Percentiles rank a stretch among this genome's conserved stretches.
Conservation (phyloP, 2,888 invertebrate species). For the Meteorus cinctellus region DNA sequence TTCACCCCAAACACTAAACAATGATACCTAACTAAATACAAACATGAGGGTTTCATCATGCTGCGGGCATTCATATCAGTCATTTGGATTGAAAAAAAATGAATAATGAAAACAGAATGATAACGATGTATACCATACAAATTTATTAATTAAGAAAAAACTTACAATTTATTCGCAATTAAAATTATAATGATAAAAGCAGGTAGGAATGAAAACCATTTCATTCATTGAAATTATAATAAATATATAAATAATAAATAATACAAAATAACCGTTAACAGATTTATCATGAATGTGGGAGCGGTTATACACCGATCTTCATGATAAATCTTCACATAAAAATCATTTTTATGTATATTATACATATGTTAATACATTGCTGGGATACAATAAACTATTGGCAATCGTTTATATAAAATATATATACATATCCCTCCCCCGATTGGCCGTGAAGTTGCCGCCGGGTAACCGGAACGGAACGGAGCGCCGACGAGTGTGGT, state of each 20-base stretch:
- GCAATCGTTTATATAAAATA: slow-evolving; percentile 23
- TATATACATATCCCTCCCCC: slow-evolving; percentile 39
- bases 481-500: slow-evolving; percentile 54
- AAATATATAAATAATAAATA: not conserved
- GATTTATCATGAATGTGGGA: slow-evolving; percentile 56
- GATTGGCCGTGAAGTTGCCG: slow-evolving; percentile 48
- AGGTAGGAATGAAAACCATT: slow-evolving; percentile 25
- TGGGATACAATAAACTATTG: slow-evolving; percentile 20
- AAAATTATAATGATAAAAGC: slow-evolving; percentile 24
- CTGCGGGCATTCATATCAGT: slow-evolving; percentile 5
- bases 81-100: not conserved
- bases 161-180: not conserved
- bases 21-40: not conserved
- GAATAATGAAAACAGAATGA: not conserved
- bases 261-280: slow-evolving; percentile 52
- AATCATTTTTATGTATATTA: slow-evolving; percentile 26
- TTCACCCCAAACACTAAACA: not conserved
- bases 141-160: not conserved
- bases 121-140: not conserved
- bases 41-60: slow-evolving; percentile 1
- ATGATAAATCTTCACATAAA: slow-evolving; percentile 57
- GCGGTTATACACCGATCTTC: slow-evolving; percentile 58
- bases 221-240: slow-evolving; percentile 31
- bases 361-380: not conserved
- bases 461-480: slow-evolving; percentile 59